Conservation (phyloP, 2,888 invertebrate genomes). For the Pristionchus entomophagus region DNA sequence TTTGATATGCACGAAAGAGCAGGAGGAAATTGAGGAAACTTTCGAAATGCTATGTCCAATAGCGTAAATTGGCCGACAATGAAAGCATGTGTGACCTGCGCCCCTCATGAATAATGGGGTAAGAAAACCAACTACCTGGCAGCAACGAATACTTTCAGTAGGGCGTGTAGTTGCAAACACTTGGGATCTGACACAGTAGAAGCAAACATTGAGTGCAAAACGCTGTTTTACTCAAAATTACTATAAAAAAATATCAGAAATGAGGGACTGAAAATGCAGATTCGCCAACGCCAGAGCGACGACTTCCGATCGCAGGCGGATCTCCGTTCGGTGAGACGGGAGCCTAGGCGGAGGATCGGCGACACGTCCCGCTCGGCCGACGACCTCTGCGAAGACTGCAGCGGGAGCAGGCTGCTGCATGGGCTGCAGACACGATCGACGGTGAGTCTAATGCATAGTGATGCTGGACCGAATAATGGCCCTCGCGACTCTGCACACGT, state of each 20-base stretch:
- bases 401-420: neutral
- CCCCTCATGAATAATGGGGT: too few relatives aligned
- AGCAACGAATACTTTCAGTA: too few relatives aligned
- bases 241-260: neutral
- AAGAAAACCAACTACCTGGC: too few relatives aligned
- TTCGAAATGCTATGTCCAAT: neutral
- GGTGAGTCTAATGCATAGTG: too few relatives aligned
- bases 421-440: neutral
- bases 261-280: neutral
- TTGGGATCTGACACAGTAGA: too few relatives aligned
- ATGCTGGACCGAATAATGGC: too few relatives aligned
- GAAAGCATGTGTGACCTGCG: neutral
- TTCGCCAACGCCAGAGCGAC: neutral
- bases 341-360: neutral
- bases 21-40: neutral
- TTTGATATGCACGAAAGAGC: neutral
- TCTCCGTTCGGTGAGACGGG: neutral
- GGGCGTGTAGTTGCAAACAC: too few relatives aligned
- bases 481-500: too few relatives aligned
- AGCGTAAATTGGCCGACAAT: neutral
- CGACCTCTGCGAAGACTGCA: constrained; percentile 32
- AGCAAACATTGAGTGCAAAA: neutral
- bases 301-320: neutral
- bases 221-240: neutral
- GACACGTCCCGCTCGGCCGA: constrained; percentile 29